Evolutionary conservation across 1,140 invertebrate species (phyloP), one percentile per base, ranked within the genome.

Genomic region (Batillaria attramentaria): DNA sequence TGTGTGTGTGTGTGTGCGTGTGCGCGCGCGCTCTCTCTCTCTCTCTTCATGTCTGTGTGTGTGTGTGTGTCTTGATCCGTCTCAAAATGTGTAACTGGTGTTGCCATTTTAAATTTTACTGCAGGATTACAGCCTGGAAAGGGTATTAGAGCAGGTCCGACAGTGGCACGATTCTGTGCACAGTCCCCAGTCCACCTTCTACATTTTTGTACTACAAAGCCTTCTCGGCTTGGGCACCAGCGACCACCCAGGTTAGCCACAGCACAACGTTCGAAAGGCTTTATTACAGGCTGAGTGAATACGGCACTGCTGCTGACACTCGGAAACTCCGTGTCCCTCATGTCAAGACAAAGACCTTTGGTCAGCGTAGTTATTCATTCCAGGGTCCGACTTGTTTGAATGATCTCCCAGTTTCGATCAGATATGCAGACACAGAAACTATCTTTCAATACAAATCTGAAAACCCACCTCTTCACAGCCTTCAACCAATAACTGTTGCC

Each of bases 161-260:
- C 37, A 75, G 13, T 83, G 82, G 82, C 39, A 79, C 66, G 60
- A 42, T 18, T 65, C 33, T 28, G 39, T 83, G 37, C 33, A 72
- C 16, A 78, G 80, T 50, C 70, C 72, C 2, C 50, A 70, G 37
- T 72, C 82, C 37, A 78, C 46, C n/a, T 83, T 75, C 68, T 83
- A 83, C 62, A 42, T 75, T 24, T 83, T 83, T 35, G 73, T 81
- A n/a, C 31, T 77, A 13, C 28, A 74, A 33, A 79, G 74, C 60
- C 54, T 81, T 6, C 57, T 81, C 31, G 82, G 80, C 1, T 75
- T 83, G 46, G 82, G 82, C 33, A 69, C 66, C 1, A 13, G 8
- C n/a, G 35, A 4, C 3, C 31, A 54, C 20, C n/a, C 46, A 57
- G 72, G 72, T 73, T 16, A 2, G 35, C 39, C 16, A n/a, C 4